These are phyloP conservation scores for Zhuqinia jingwanae DNA, from an alignment of 2,888 invertebrate species.

Conservation along the genomic window DNA sequence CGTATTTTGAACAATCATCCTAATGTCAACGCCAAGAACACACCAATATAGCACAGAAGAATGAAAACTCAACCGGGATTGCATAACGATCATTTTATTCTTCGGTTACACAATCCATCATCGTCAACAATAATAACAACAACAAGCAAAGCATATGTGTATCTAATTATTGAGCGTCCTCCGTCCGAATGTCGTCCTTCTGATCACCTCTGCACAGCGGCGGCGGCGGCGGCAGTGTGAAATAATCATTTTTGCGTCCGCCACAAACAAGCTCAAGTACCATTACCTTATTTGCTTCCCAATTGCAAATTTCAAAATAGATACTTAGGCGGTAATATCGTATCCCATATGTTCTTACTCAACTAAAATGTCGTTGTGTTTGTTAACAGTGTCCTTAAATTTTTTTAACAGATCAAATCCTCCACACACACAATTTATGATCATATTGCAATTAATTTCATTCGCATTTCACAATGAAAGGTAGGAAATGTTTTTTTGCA, in stretches of 20 bases:
- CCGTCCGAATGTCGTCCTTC: slow-evolving; percentile 5
- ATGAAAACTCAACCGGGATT: slow-evolving; percentile 49
- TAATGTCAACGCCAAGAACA: not conserved
- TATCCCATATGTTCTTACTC: not conserved
- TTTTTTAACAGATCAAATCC: slow-evolving; percentile 11
- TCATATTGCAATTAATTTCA: not conserved
- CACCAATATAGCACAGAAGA: no score
- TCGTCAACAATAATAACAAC: slow-evolving; percentile 25
- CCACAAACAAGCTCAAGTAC: no score
- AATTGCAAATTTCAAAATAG: slow-evolving; percentile 26
- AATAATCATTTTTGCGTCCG: not conserved
- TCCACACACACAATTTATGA: not conserved
- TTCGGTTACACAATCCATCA: slow-evolving; percentile 62
- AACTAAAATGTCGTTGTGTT: not conserved
- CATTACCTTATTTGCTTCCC: slow-evolving; percentile 4
- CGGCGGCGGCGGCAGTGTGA: not conserved
- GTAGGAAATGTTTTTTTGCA: slow-evolving; percentile 10
- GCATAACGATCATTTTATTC: slow-evolving; percentile 50
- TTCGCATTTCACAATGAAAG: slow-evolving; percentile 4
- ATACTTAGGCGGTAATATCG: not conserved
- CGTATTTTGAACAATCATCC: not conserved
- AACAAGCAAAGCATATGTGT: no score
- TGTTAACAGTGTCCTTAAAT: not conserved
- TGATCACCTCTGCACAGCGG: not conserved
- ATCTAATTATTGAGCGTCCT: not conserved